Evolutionary conservation across 2,797 vertebrate genomes (phyloP), one percentile per base, ranked within the genome.

Genomic region (Chelon labrosus): DNA sequence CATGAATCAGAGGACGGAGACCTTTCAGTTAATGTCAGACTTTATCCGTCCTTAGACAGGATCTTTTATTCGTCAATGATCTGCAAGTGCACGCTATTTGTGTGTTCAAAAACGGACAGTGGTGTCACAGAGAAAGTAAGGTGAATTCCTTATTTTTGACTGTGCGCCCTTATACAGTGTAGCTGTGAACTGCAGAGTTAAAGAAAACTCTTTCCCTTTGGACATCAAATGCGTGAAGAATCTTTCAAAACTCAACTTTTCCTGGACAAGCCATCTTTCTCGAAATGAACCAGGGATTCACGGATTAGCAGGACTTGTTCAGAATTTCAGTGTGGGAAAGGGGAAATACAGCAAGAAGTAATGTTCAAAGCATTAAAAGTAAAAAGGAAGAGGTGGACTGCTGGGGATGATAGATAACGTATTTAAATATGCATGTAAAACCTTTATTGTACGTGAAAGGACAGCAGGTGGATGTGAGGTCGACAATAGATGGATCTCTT

Each of bases 1-100:
- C 52, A 61, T 50, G 53, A 46, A 65, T 60, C 53, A 2, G 17
- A 37, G 22, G 46, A 38, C 60, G 13, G 27, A 50, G 47, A 22
- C n/a, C 46, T 63, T 79, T 80, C 44, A 76, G 65, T 71, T 46
- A 57, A 70, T 58, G 77, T 73, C 54, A 71, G 56, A 10, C 2
- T 76, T 81, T n/a, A 19, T 41, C 52, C 42, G 20, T 27, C 47
- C 63, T 66, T 27, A 27, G 2, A 27, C 25, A 4, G 25, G 25
- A 27, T 27, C 31, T 35, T 35, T 8, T 35, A 3, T 35, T 35
- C 7, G 31, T 35, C 31, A 35, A 35, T 35, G 31, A 35, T 35
- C 31, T 7, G 31, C 31, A 35, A 8, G 6, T 35, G 31, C 31
- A 31, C 31, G 7, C 31, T 35, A 8, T 35, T 6, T 35, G 31